A percentile compares a stretch with the other conserved stretches of the same genome.
phyloP scores from a whole-genome alignment of 2,888 invertebrate species.

The Neocrepidodera transversa region DNA sequence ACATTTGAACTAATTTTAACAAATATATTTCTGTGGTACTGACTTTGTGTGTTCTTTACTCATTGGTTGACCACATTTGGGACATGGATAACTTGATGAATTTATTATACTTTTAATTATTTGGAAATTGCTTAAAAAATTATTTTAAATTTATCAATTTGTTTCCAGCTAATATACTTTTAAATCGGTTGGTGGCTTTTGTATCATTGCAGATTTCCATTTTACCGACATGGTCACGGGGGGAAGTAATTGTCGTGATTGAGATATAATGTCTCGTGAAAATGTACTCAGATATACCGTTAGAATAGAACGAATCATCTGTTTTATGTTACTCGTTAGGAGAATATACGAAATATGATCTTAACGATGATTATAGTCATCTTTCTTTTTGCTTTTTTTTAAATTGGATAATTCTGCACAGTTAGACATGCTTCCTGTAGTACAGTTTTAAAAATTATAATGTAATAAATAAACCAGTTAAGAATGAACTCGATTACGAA shows the following conservation, averaged over 20 bases:
- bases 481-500: too few species aligned
- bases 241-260: conserved; percentile 28
- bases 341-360: background rate
- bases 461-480: too few species aligned
- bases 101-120: too few species aligned
- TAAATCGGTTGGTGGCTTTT: background rate
- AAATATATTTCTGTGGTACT: too few species aligned
- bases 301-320: conserved; percentile 1
- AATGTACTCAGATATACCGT: conserved; percentile 18
- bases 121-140: too few species aligned
- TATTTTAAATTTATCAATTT: conserved; percentile 25
- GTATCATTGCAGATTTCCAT: conserved; percentile 18
- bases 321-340: conserved; percentile 13
- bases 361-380: background rate
- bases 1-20: too few species aligned
- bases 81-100: too few species aligned
- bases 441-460: too few species aligned
- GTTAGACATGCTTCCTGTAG: background rate
- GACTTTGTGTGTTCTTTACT: too few species aligned
- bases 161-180: conserved; percentile 25
- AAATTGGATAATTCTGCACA: background rate
- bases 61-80: too few species aligned
- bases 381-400: background rate
- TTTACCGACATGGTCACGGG: conserved; percentile 14
- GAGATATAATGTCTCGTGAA: conserved; percentile 22